A percentile compares a stretch with the other conserved stretches of the same genome.
phyloP scores from a whole-genome alignment of 2,113 vertebrate genomes.

The Chunga burmeisteri region DNA sequence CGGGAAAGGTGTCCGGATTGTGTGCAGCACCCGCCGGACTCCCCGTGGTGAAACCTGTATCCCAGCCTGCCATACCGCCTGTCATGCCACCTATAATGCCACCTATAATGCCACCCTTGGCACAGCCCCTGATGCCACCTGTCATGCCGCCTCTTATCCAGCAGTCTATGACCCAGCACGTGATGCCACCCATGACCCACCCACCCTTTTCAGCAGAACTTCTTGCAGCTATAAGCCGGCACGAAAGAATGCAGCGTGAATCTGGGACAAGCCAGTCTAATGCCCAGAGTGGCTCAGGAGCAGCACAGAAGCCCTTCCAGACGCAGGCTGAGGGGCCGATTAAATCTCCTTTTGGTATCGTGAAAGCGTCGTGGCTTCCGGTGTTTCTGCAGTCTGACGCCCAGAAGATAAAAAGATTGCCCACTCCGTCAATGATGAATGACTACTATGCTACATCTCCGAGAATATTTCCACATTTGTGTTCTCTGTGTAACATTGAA shows the following conservation, averaged over 20 bases:
- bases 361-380: constrained; percentile 79
- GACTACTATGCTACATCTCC: constrained; percentile 92
- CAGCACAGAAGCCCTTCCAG: constrained; percentile 57
- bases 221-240: constrained; percentile 52
- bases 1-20: constrained; percentile 65
- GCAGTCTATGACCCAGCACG: constrained; percentile 24
- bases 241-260: constrained; percentile 47
- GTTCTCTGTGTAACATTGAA: constrained; percentile 95
- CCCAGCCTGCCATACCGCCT: background rate
- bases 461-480: constrained; percentile 92
- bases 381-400: constrained; percentile 65
- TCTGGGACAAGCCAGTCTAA: background rate
- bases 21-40: constrained; percentile 40
- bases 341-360: constrained; percentile 78
- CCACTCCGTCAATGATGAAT: constrained; percentile 88
- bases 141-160: constrained; percentile 24
- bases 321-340: constrained; percentile 30
- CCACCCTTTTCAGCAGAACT: constrained; percentile 65
- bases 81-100: constrained; percentile 52
- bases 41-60: constrained; percentile 52
- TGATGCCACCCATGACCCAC: constrained; percentile 36
- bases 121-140: constrained; percentile 63
- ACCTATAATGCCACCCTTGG: constrained; percentile 40
- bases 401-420: constrained; percentile 78
- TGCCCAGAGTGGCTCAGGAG: background rate